A percentile compares a stretch with the other conserved stretches of the same genome.
phyloP scores from a whole-genome alignment of 2,888 invertebrate genomes.

The Lamellibrachia columna region DNA sequence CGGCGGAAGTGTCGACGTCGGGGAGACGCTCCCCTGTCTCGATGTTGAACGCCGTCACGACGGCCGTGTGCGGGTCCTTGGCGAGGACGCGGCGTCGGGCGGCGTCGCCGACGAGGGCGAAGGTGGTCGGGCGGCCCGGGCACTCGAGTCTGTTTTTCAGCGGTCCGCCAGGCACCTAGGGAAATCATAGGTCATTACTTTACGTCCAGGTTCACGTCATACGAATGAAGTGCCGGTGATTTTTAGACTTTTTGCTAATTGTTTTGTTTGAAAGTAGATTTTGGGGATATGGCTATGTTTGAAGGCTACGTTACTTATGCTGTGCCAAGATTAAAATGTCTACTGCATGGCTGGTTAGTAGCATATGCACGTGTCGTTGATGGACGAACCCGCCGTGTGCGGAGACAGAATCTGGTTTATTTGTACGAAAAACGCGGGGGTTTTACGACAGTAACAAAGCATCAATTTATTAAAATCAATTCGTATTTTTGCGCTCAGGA shows the following conservation, averaged over 20 bases:
- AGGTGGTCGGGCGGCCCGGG: conserved; percentile 40
- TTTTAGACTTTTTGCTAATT: no score
- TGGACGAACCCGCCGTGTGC: conserved; percentile 31
- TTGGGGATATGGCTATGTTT: no score
- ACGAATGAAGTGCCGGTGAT: no score
- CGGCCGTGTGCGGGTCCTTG: conserved; percentile 51
- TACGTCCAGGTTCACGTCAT: no score
- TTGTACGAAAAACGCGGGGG: no score
- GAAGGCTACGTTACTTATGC: no score
- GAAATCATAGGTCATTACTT: conserved; percentile 30
- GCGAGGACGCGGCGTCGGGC: conserved; percentile 48
- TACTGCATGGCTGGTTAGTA: no score
- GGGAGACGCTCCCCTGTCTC: conserved; percentile 51
- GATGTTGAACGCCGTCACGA: conserved; percentile 55
- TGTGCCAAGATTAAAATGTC: conserved; percentile 29
- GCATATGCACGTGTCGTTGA: no score
- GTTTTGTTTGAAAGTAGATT: no score
- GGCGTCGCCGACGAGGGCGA: conserved; percentile 44
- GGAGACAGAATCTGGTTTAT: conserved; percentile 20
- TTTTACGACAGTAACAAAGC: no score
- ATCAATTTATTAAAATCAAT: no score
- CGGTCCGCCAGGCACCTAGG: conserved; percentile 55
- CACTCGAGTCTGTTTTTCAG: conserved; percentile 51
- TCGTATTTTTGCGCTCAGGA: conserved; percentile 36
- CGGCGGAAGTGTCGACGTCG: conserved; percentile 56